Evolutionary conservation across 2,113 vertebrate species (phyloP), one percentile per base, ranked within the genome.

Genomic region (Oncorhynchus nerka): DNA sequence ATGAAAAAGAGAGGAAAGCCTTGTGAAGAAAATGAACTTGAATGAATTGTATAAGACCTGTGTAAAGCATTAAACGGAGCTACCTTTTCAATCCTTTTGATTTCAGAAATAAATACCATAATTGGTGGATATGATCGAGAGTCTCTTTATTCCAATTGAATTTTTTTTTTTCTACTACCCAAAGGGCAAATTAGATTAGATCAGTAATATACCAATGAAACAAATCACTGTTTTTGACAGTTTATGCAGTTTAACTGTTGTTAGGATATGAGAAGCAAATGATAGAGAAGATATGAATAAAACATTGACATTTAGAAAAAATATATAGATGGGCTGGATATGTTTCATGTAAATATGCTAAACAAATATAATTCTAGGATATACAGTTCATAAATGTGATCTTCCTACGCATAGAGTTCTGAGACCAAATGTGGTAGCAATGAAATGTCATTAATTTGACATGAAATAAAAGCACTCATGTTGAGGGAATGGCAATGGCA

Each of bases 401-500:
- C 88, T 81, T 88, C 85, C 81, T 85, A 84, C 84, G 84, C 85
- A 83, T 39, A 72, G 82, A 69, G 85, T 84, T 51, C 80, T 79
- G 75, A 45, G 49, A 77, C 82, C 82, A 87, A 86, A 76, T 86
- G 89, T 86, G 83, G 79, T 85, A 90, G 85, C 88, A 89, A 81
- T 86, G 84, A 92, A 92, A 91, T 92, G 89, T 91, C 88, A 92
- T 92, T 92, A 91, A 90, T 90, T 84, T 88, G 86, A 90, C 91
- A 90, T 92, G 84, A 91, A 92, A 91, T 92, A 89, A 92, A 90
- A 87, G 87, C 86, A 83, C 84, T 87, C 81, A 85, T 91, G 88
- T 89, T 86, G 83, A 91, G 88, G 90, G 89, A 76, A 87, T 83
- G 82, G 83, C 84, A 85, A 67, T 49, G 51, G 83, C 80, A 86